Evolutionary conservation across 2,888 invertebrate species (phyloP), one percentile per base, ranked within the genome.

Genomic region (Tetranychus piercei): DNA sequence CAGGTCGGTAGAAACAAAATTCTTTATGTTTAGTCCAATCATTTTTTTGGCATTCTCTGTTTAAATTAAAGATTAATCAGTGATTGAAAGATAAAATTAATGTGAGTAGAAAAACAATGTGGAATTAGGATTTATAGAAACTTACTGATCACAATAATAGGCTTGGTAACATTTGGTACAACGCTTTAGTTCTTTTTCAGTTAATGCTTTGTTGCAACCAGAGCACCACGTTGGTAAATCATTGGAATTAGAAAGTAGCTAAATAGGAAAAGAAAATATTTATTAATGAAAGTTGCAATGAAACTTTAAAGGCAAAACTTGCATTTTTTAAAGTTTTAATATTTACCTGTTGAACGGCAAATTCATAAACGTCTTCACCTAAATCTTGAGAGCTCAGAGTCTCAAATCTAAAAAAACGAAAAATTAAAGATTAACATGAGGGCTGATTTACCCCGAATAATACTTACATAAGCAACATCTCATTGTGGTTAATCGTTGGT

Each of bases 81-180:
- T 5, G 20, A 20, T 1, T 7, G 23, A 69, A 69, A 20, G 69
- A 22, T 69, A 9, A n/a, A 11, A n/a, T 7, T 69, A 11, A 20
- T 2, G 1, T 22, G n/a, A 69, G 20, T n/a, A 72, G 45, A 20
- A 70, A 34, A 71, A 18, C 69, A 65, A n/a, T 44, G 7, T 73
- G 44, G 23, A 18, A 15, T 45, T 44, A 8, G 55, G 23, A 44
- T 20, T 20, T 45, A 74, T 43, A 73, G 73, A 73, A 71, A 80
- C 81, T 80, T 78, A 84, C 83, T 82, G 81, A 78, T 84, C 82
- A 79, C 85, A 85, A 80, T 85, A 85, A 76, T 82, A 83, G 4
- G 82, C 83, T 78, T 82, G 81, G 78, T 81, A 82, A 79, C 85
- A 85, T 67, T 82, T 82, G 44, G 81, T 81, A 79, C 84, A 84